These are phyloP conservation scores for Hermaeophaga mercurialis DNA, from an alignment of 2,888 invertebrate species.

Conservation along the genomic window DNA sequence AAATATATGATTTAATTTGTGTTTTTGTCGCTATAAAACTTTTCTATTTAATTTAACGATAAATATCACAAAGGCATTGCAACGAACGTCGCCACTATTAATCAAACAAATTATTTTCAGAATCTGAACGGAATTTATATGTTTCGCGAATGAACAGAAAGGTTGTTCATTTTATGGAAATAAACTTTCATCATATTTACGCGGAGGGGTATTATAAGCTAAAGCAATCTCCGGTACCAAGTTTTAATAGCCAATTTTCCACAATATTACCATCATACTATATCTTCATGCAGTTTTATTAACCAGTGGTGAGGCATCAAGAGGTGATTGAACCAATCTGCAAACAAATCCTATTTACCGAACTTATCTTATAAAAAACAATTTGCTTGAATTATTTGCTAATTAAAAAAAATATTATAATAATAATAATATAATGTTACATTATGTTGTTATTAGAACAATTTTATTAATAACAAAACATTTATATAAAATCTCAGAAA, in stretches of 20 bases:
- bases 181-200: constrained; percentile 27
- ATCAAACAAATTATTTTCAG: constrained; percentile 20
- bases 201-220: constrained; percentile 15
- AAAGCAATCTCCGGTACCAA: constrained; percentile 21
- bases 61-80: constrained; percentile 6
- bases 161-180: constrained; percentile 23
- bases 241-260: constrained; percentile 28
- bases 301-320: constrained; percentile 2
- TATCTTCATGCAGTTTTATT: constrained; percentile 23
- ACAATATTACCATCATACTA: constrained; percentile 18
- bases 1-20: too few relatives aligned
- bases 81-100: background rate
- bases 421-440: too few relatives aligned
- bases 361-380: too few relatives aligned
- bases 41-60: constrained; percentile 6
- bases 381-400: too few relatives aligned
- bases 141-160: background rate
- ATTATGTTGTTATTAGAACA: too few relatives aligned
- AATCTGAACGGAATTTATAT: constrained; percentile 18
- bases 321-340: background rate
- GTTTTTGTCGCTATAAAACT: too few relatives aligned
- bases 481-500: too few relatives aligned
- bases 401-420: too few relatives aligned
- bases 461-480: too few relatives aligned
- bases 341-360: background rate